Base-by-base conservation (phyloP, 2,888 invertebrate species). In the Cylloceria caligata region DNA sequence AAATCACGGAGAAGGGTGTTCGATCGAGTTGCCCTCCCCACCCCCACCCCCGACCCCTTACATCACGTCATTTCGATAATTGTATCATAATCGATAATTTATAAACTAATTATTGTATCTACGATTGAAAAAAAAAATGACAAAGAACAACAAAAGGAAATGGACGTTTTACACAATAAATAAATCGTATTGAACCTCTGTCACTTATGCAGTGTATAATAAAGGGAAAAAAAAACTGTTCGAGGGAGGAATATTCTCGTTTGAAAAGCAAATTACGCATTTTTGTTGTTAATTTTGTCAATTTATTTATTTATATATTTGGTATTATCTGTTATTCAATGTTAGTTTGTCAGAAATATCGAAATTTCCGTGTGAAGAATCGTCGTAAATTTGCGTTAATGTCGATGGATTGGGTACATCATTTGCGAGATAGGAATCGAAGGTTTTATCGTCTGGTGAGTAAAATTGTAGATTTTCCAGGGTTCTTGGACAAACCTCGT, bases 111-210 rank as follows among this genome's bases (percentile, higher is more conserved):
- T 75, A 83, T 74, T 80, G 69, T 81, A 78, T 77, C 62, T 80
- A 80, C 60, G 47, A 82, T 77, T 73, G 16, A 16, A 55, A 74
- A 65, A 71, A 16, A 36, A 62, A 19, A 39, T 57, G 0, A 47
- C 27, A 55, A 27, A 36, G 72, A 76, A 75, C 72, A 80, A 65
- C 72, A 80, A 65, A 64, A 80, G 71, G 45, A 71, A 75, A 82
- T 83, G 80, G 73, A 85, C 80, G 85, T 86, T 85, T 85, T 85
- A 85, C 85, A 84, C 85, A 81, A 79, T 62, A 73, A 74, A 72
- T 60, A 74, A 78, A 76, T 78, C 68, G 21, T 75, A 85, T 79
- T 76, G 68, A 60, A 84, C 79, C 52, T 85, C 78, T 83, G 81
- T 84, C 76, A 74, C 76, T 55, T 60, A 69, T 57, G 71, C 52